Evolutionary conservation across 2,888 invertebrate genomes (phyloP).

Genomic region (Escarpia spicata): DNA sequence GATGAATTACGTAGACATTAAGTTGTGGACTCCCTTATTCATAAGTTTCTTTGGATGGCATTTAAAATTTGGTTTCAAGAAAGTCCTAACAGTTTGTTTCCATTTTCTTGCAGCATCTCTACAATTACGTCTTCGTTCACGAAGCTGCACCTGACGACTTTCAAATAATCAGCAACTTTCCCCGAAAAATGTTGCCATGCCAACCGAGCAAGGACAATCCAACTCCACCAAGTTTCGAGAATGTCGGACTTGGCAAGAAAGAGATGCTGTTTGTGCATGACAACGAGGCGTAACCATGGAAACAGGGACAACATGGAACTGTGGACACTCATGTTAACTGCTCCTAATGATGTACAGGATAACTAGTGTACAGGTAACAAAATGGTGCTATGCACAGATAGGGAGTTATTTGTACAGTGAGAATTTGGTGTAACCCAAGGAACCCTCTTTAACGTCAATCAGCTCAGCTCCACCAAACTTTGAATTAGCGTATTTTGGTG

Average conservation of each 20-base stretch:
- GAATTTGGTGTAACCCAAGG: not conserved
- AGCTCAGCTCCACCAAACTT: not conserved
- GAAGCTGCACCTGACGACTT: conserved; percentile 91
- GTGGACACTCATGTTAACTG: not conserved
- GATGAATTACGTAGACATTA: no score
- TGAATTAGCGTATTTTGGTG: not conserved
- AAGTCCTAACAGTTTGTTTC: not conserved
- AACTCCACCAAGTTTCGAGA: conserved; percentile 72
- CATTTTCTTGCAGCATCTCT: conserved; percentile 79
- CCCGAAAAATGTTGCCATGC: conserved; percentile 83
- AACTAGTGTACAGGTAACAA: not conserved
- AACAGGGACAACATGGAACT: not conserved
- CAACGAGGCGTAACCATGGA: conserved; percentile 75
- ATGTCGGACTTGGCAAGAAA: conserved; percentile 85
- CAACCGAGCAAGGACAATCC: conserved; percentile 66
- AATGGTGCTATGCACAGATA: not conserved
- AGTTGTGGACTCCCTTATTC: no score
- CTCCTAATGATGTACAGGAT: not conserved
- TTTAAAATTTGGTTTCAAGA: not conserved
- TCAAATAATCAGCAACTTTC: conserved; percentile 95
- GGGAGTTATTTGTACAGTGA: not conserved
- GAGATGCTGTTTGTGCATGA: conserved; percentile 95
- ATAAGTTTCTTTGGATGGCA: not conserved
- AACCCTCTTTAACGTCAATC: not conserved
- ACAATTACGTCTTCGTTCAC: conserved; percentile 95